Percentiles rank a stretch among this genome's conserved stretches.
phyloP scores from a whole-genome alignment of 2,113 vertebrate genomes.

The Gobiocypris rarus region DNA sequence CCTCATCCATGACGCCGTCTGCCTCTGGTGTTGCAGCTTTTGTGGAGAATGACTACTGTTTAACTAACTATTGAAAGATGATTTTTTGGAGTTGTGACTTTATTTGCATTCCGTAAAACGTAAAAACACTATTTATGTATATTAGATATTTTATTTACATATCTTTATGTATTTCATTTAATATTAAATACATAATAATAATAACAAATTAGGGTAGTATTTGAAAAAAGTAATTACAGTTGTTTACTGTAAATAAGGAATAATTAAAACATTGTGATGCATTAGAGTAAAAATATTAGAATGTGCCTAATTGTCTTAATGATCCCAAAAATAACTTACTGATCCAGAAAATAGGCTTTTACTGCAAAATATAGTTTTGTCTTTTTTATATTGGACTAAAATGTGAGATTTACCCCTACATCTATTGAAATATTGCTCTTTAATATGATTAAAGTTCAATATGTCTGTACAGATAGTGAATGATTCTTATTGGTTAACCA shows the following conservation, averaged over 20 bases:
- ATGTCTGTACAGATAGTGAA: not conserved
- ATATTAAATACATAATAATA: not conserved
- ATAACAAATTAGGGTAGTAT: not conserved
- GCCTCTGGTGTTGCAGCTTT: not conserved
- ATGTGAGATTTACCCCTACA: not conserved
- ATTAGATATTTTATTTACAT: not conserved
- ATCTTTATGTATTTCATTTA: not conserved
- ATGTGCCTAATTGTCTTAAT: too few species aligned
- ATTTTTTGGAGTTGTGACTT: not conserved
- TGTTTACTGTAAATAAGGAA: not conserved
- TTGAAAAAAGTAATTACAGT: not conserved
- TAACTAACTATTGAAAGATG: not conserved
- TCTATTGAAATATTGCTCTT: not conserved
- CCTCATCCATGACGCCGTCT: not conserved
- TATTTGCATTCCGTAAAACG: not conserved
- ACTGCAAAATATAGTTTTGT: not conserved
- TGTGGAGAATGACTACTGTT: not conserved
- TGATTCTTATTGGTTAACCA: not conserved
- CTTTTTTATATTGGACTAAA: not conserved
- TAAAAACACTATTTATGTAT: not conserved
- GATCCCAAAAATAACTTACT: not conserved
- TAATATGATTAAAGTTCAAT: not conserved
- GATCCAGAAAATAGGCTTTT: not conserved
- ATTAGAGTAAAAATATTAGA: not conserved
- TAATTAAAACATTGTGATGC: not conserved